Evolutionary conservation across 2,113 vertebrate species (phyloP).

Genomic region (Hypanus sabinus): DNA sequence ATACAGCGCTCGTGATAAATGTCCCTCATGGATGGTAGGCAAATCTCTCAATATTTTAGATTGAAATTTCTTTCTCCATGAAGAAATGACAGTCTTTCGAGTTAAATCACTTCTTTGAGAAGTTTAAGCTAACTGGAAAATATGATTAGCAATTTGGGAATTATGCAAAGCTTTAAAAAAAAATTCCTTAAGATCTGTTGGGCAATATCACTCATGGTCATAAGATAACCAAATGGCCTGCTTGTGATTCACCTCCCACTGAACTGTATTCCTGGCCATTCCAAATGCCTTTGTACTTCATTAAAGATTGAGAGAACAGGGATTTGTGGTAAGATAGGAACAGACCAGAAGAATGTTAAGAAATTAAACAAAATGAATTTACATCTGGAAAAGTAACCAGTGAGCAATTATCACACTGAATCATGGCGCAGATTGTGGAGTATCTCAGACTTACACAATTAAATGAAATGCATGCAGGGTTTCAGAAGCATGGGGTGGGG

Average conservation of each 20-base stretch:
- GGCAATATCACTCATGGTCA: not conserved
- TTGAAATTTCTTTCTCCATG: not conserved
- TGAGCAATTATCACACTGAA: not conserved
- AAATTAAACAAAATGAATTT: not conserved
- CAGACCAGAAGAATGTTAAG: not conserved
- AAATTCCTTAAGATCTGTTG: not conserved
- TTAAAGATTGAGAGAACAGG: not conserved
- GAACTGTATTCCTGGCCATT: not conserved
- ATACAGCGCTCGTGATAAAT: no score
- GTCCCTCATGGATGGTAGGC: not conserved
- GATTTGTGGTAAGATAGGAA: not conserved
- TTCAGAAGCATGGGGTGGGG: no score
- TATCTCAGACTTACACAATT: not conserved
- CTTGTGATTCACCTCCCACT: not conserved
- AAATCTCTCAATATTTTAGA: not conserved
- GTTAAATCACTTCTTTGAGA: not conserved
- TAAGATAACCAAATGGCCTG: not conserved
- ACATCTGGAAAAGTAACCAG: not conserved
- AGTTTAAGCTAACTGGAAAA: not conserved
- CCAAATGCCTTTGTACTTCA: not conserved
- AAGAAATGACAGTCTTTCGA: not conserved
- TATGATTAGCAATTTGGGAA: not conserved
- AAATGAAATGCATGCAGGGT: not conserved
- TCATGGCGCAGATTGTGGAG: not conserved
- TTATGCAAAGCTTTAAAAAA: not conserved